Base-by-base conservation (phyloP, 1,140 invertebrate species). In the Onthophagus taurus region DNA sequence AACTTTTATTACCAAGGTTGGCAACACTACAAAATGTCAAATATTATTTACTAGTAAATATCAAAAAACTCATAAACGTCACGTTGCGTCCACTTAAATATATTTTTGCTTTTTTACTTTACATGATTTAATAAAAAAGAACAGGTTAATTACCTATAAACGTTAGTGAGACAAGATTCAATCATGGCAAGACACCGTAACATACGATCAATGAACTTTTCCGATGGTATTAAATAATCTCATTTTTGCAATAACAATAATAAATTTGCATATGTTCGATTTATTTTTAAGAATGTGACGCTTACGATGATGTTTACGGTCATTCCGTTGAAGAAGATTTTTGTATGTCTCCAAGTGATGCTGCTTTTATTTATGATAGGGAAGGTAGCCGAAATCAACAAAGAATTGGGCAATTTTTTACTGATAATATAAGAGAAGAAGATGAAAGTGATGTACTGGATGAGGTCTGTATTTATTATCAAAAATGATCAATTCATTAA, bases 321-420 rank as follows among this genome's bases (percentile, higher is more conserved):
- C 85, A 91, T 66, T 94, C 90, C 13, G 78, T 94, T 16, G 90
- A 95, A 67, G 86, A 89, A 59, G 89, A 91, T 55, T 83, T 79
- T 60, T 85, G 83, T 60, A 79, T 92, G 45, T 96, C 91, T 17
- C 91, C 92, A 4, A 83, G 81, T 58, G 87, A 90, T 74, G 72
- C 75, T 30, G 74, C 80, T 35, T 96, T 89, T 68, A 78, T 93
- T 55, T 96, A 83, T 61, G 87, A 93, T 60, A 72, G 89, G 24
- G 74, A 75, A 56, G 67, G 71, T 43, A 69, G 69, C 12, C 61
- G 71, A 36, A 75, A 72, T 44, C 73, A 77, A 57, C 76, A 80
- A 49, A n/a, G n/a, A n/a, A 81, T 88, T 54, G 75, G 81, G 19
- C 74, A 78, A 0, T 89, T 81, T 55, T 66, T 88, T 42, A 68